A percentile compares a stretch with the other conserved stretches of the same genome.
Conservation (phyloP, 2,888 invertebrate species). For the Brachypalpus laphriformis region DNA sequence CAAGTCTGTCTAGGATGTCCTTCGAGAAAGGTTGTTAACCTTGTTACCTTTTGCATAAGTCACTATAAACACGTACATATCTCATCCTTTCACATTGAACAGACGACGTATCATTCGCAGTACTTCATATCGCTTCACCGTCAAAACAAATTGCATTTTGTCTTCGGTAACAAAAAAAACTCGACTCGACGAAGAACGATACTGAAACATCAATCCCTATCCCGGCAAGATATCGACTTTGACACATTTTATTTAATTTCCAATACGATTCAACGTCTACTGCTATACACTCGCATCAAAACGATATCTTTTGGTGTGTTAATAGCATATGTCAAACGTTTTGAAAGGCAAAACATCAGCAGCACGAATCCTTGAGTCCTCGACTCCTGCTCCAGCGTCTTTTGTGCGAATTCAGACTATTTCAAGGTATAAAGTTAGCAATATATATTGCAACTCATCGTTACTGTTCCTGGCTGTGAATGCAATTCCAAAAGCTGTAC, state of each 20-base stretch:
- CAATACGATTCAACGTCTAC: conserved; percentile 15
- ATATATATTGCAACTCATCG: conserved; percentile 55
- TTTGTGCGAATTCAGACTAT: neutral
- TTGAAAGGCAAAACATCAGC: conserved; percentile 13
- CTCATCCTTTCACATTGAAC: no score
- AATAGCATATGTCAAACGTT: conserved; percentile 57
- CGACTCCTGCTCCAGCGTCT: neutral
- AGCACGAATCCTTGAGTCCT: conserved; percentile 9
- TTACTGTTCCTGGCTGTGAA: conserved; percentile 25
- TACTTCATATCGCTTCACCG: conserved; percentile 10
- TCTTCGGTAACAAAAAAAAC: conserved; percentile 2
- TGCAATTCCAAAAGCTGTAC: neutral
- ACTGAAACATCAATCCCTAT: conserved; percentile 37
- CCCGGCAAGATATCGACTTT: conserved; percentile 39
- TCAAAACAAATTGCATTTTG: conserved; percentile 47
- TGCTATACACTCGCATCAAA: conserved; percentile 2
- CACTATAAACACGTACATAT: no score
- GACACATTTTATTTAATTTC: conserved; percentile 68
- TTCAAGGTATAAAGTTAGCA: neutral
- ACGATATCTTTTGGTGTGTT: conserved; percentile 27
- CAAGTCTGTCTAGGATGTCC: no score
- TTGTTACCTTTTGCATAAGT: no score
- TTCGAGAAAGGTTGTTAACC: no score
- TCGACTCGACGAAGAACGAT: neutral
- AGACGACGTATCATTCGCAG: neutral